Evolutionary conservation across 2,888 invertebrate genomes (phyloP).

Genomic region (Clistopyga incitator): DNA sequence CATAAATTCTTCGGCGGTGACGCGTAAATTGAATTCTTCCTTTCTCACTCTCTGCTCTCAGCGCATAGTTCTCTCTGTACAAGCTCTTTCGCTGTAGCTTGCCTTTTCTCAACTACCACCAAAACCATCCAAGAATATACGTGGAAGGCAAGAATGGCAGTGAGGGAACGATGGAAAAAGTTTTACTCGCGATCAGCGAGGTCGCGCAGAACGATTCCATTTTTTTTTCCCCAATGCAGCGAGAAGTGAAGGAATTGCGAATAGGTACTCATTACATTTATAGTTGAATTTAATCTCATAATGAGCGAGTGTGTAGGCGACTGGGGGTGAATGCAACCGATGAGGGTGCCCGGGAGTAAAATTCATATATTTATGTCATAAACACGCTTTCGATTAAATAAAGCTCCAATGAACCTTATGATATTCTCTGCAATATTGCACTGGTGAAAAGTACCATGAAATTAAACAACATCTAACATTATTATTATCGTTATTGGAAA

Average conservation of each 20-base stretch:
- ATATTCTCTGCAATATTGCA: not conserved
- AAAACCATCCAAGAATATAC: slow-evolving; percentile 23
- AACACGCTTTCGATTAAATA: slow-evolving; percentile 9
- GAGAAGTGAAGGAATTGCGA: not conserved
- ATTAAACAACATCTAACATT: not conserved
- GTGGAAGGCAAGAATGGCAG: slow-evolving; percentile 4
- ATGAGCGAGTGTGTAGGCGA: not conserved
- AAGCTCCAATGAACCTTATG: not conserved
- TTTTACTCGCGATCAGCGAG: slow-evolving; percentile 31
- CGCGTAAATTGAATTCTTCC: slow-evolving; percentile 80
- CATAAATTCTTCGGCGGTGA: slow-evolving; percentile 81
- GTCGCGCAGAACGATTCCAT: slow-evolving; percentile 22
- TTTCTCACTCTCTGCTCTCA: slow-evolving; percentile 8
- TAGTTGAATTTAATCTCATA: not conserved
- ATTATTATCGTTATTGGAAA: too few species aligned
- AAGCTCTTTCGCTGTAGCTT: slow-evolving; percentile 12
- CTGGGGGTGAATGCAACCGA: too few species aligned
- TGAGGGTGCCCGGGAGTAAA: not conserved
- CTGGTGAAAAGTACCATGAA: not conserved
- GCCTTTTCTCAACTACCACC: slow-evolving; percentile 22
- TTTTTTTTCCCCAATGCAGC: not conserved
- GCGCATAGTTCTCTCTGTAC: slow-evolving; percentile 1
- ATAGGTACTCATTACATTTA: not conserved
- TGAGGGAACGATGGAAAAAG: slow-evolving; percentile 22
- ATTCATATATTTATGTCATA: not conserved